Percentiles rank a stretch among this genome's conserved stretches.
phyloP scores from a whole-genome alignment of 1,140 invertebrate species.

The Lordiphosa stackelbergi region DNA sequence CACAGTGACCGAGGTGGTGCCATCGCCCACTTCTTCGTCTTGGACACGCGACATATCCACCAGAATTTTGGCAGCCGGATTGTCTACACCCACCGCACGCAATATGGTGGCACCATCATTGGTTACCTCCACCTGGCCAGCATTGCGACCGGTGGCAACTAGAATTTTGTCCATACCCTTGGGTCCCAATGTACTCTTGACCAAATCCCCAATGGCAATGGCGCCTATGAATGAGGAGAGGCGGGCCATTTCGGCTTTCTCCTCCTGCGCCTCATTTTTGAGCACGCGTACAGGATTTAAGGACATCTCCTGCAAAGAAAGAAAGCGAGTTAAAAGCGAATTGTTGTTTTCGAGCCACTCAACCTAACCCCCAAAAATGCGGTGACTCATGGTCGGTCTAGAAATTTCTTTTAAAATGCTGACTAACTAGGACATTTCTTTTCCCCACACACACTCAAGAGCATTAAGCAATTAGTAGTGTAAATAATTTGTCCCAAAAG shows the following conservation, averaged over 20 bases:
- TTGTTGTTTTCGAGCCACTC: slow-evolving; percentile 18
- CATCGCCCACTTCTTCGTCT: slow-evolving; percentile 99
- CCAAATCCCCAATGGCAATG: slow-evolving; percentile 98
- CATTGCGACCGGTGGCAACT: slow-evolving; percentile 88
- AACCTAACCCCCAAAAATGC: slow-evolving; percentile 42
- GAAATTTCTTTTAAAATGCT: slow-evolving; percentile 17
- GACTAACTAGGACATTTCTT: not conserved
- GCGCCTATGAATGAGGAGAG: slow-evolving; percentile 98
- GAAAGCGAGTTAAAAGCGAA: not conserved
- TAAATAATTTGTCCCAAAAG: not conserved
- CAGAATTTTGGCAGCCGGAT: slow-evolving; percentile 98
- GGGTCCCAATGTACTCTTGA: slow-evolving; percentile 98
- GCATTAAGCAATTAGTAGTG: too few species aligned
- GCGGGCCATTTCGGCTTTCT: slow-evolving; percentile 96
- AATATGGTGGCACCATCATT: slow-evolving; percentile 99
- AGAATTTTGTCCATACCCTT: slow-evolving; percentile 99
- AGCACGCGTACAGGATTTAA: slow-evolving; percentile 96
- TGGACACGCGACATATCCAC: slow-evolving; percentile 99
- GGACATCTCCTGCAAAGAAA: slow-evolving; percentile 82
- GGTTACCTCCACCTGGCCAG: slow-evolving; percentile 94
- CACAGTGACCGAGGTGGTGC: slow-evolving; percentile 99
- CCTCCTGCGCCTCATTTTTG: slow-evolving; percentile 97
- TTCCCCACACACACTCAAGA: too few species aligned
- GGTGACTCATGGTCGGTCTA: slow-evolving; percentile 36
- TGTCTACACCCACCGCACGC: slow-evolving; percentile 97